These are phyloP conservation scores for Tachysurus fulvidraco DNA, from an alignment of 2,113 vertebrate species.

Conservation along the genomic window DNA sequence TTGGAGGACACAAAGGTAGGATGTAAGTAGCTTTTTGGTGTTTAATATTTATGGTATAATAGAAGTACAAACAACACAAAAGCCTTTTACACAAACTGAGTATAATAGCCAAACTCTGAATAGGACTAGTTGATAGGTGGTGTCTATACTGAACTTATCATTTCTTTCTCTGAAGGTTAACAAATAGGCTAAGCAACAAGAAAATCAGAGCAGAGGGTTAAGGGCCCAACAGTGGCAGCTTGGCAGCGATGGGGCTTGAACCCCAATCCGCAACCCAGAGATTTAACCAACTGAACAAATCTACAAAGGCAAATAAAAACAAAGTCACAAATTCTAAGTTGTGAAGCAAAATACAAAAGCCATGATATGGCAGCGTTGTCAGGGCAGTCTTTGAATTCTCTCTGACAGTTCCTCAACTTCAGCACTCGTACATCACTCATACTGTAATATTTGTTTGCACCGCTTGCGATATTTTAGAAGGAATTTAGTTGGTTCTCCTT, in stretches of 20 bases:
- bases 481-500: not conserved
- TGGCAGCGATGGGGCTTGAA: too few relatives aligned
- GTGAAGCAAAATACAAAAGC: not conserved
- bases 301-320: not conserved
- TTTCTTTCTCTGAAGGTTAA: not conserved
- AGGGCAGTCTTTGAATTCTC: not conserved
- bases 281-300: not conserved
- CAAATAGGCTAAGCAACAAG: not conserved
- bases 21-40: not conserved
- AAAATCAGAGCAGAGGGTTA: too few relatives aligned
- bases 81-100: not conserved
- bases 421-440: not conserved
- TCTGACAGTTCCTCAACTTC: not conserved
- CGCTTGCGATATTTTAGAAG: not conserved
- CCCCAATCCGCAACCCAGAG: too few relatives aligned
- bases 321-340: not conserved
- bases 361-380: not conserved
- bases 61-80: not conserved
- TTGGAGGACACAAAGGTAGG: not conserved
- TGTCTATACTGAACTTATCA: not conserved
- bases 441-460: not conserved
- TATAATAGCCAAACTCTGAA: not conserved
- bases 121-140: not conserved
- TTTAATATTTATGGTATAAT: not conserved
- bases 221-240: too few relatives aligned